Evolutionary conservation across 2,113 vertebrate species (phyloP).

Genomic region (Serilophus lunatus): DNA sequence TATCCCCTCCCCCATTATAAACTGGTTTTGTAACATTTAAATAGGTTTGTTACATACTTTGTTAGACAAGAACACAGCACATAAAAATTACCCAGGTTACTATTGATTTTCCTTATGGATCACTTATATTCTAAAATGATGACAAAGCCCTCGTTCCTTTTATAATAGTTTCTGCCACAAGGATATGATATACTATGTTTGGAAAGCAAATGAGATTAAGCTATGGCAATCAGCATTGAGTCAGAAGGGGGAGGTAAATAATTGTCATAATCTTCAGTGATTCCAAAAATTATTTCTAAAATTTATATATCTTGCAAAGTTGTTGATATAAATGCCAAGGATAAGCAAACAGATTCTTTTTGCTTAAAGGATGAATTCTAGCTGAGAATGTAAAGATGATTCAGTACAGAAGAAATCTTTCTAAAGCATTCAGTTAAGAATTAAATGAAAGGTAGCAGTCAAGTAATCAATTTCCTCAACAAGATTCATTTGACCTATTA

Average conservation of each 20-base stretch:
- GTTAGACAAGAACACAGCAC: neutral
- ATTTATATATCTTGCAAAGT: neutral
- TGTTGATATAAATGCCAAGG: neutral
- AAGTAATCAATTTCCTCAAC: neutral
- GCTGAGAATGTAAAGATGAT: neutral
- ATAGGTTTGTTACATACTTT: neutral
- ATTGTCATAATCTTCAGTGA: neutral
- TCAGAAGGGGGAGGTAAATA: neutral
- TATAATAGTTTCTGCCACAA: neutral
- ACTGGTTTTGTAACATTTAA: neutral
- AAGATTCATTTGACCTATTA: neutral
- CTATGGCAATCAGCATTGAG: neutral
- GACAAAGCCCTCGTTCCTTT: neutral
- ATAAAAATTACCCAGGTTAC: neutral
- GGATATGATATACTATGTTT: neutral
- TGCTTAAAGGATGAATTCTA: neutral
- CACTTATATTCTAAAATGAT: neutral
- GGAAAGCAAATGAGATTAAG: neutral
- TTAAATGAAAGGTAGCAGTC: neutral
- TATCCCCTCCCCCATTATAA: neutral
- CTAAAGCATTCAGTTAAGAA: neutral
- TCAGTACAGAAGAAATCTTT: neutral
- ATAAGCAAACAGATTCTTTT: neutral
- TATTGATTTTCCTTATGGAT: neutral
- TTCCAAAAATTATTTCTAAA: neutral